A percentile compares a stretch with the other conserved stretches of the same genome.
phyloP scores from a whole-genome alignment of 2,888 invertebrate genomes.

The Labia minor region DNA sequence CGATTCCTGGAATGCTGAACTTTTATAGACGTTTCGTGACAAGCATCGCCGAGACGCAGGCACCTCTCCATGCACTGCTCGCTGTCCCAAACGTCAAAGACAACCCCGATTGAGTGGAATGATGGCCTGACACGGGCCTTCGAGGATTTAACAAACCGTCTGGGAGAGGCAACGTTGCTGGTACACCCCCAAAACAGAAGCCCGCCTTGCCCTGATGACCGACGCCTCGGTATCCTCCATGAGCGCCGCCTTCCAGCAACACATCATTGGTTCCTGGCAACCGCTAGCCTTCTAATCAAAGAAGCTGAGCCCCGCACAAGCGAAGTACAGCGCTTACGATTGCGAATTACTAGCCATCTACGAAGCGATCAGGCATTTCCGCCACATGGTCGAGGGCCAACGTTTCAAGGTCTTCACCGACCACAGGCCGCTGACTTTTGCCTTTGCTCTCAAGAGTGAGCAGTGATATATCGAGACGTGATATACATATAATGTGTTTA shows the following conservation, averaged over 20 bases:
- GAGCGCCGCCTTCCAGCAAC: constrained; percentile 35
- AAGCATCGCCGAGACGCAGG: constrained; percentile 31
- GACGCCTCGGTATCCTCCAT: constrained; percentile 35
- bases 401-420: too few relatives aligned
- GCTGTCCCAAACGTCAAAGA: constrained; percentile 17
- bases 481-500: too few relatives aligned
- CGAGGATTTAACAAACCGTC: too few relatives aligned
- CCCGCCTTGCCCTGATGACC: constrained; percentile 30
- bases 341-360: constrained; percentile 34
- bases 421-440: neutral
- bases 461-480: too few relatives aligned
- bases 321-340: constrained; percentile 35
- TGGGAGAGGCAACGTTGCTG: constrained; percentile 30
- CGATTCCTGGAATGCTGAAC: too few relatives aligned
- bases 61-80: constrained; percentile 26
- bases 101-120: too few relatives aligned
- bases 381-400: too few relatives aligned
- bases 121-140: too few relatives aligned
- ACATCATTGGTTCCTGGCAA: constrained; percentile 28
- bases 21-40: constrained; percentile 34
- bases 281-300: constrained; percentile 34
- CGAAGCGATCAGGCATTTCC: constrained; percentile 32
- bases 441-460: too few relatives aligned
- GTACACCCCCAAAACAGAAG: constrained; percentile 31
- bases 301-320: constrained; percentile 32